phyloP scores from a whole-genome alignment of 2,888 invertebrate genomes.

The Pandemis corylana region DNA sequence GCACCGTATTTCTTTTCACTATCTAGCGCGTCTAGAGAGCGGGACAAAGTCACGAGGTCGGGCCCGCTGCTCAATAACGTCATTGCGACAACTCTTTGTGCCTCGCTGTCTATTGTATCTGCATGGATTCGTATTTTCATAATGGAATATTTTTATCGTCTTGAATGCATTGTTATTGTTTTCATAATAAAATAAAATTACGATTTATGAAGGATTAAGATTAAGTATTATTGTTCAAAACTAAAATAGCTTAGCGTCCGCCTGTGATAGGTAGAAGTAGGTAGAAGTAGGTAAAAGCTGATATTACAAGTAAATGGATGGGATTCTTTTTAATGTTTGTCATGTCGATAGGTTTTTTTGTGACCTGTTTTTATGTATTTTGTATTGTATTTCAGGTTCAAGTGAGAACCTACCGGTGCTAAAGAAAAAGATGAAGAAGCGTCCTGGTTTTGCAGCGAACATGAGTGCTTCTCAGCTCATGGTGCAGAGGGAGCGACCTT shows the following conservation, averaged over 20 bases:
- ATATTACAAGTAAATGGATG: neutral
- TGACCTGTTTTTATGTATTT: neutral
- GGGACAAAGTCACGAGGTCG: slow-evolving; percentile 73
- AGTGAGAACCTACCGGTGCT: slow-evolving; percentile 75
- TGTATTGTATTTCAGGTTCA: slow-evolving; percentile 56
- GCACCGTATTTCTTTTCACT: slow-evolving; percentile 36
- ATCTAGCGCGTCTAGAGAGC: slow-evolving; percentile 76
- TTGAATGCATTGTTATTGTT: slow-evolving; percentile 10
- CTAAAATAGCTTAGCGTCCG: neutral
- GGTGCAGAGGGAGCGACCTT: slow-evolving; percentile 87
- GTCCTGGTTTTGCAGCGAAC: slow-evolving; percentile 84
- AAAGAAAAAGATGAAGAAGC: slow-evolving; percentile 88
- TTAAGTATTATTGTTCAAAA: neutral
- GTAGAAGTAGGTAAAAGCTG: too few relatives aligned
- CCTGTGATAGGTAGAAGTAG: neutral
- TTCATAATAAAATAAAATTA: neutral
- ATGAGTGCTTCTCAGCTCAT: slow-evolving; percentile 87
- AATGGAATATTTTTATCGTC: slow-evolving; percentile 2
- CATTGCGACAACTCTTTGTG: slow-evolving; percentile 43
- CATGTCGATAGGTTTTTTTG: neutral
- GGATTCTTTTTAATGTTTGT: neutral
- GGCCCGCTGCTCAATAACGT: slow-evolving; percentile 60
- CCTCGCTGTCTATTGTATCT: slow-evolving; percentile 17
- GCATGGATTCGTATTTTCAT: slow-evolving; percentile 1
- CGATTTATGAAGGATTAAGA: neutral